phyloP scores from a whole-genome alignment of 2,113 vertebrate species.

The Steatornis caripensis region DNA sequence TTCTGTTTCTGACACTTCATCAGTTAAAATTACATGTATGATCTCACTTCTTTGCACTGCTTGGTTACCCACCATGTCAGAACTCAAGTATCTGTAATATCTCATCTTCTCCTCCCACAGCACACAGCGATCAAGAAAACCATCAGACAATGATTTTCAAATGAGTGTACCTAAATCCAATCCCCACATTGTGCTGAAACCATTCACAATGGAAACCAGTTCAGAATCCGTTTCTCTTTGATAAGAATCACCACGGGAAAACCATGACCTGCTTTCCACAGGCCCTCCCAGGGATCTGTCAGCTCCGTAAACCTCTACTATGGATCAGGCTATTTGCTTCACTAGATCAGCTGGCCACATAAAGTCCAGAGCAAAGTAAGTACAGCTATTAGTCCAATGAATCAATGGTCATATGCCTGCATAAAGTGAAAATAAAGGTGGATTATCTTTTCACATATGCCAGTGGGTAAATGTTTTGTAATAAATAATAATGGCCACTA shows the following conservation, averaged over 20 bases:
- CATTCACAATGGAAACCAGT: background rate
- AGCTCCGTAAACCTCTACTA: background rate
- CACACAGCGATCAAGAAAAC: background rate
- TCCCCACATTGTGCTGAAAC: background rate
- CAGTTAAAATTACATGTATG: background rate
- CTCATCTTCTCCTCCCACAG: background rate
- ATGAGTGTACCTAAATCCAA: background rate
- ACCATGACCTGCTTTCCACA: background rate
- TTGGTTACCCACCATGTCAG: background rate
- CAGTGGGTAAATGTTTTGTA: background rate
- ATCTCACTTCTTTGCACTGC: background rate
- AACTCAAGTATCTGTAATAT: background rate
- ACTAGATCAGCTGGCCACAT: background rate
- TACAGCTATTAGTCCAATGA: background rate
- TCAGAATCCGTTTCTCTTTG: background rate
- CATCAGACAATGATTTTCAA: background rate
- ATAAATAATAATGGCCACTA: background rate
- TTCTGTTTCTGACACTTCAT: background rate
- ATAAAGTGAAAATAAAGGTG: background rate
- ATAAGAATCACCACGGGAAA: background rate
- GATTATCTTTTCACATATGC: background rate
- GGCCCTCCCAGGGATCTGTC: background rate
- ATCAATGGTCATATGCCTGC: background rate
- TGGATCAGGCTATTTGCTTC: background rate
- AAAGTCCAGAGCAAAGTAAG: background rate